Conservation (phyloP, 1,140 invertebrate genomes). For the Hycleus phaleratus region DNA sequence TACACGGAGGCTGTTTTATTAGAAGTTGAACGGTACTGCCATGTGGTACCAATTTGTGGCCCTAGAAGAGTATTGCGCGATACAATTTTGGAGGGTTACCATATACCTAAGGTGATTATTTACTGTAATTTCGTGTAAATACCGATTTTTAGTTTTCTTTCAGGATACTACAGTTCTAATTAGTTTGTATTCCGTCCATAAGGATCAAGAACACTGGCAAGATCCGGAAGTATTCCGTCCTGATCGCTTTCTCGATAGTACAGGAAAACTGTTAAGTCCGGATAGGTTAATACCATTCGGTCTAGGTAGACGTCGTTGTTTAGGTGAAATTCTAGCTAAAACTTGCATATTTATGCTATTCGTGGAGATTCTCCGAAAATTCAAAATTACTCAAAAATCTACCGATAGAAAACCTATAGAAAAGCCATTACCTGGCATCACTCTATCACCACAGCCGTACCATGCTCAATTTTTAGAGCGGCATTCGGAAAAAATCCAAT, state of each 20-base stretch:
- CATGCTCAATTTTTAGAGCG: conserved; percentile 29
- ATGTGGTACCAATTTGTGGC: conserved; percentile 52
- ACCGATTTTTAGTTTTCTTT: too few relatives aligned
- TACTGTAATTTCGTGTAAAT: too few relatives aligned
- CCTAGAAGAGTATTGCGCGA: conserved; percentile 52
- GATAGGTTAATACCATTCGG: conserved; percentile 63
- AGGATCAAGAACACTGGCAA: conserved; percentile 57
- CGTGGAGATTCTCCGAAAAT: conserved; percentile 47
- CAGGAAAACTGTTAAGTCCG: conserved; percentile 47
- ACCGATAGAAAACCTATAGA: conserved; percentile 35
- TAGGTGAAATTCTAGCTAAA: conserved; percentile 52
- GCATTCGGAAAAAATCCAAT: neutral
- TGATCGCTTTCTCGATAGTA: conserved; percentile 58
- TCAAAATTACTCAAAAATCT: conserved; percentile 39
- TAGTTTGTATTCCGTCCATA: conserved; percentile 60
- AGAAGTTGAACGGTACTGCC: conserved; percentile 47
- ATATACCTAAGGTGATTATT: conserved; percentile 48
- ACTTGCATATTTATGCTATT: conserved; percentile 47
- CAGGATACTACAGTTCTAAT: conserved; percentile 57
- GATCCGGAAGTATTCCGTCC: conserved; percentile 61
- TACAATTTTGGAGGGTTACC: conserved; percentile 49
- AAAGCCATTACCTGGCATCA: conserved; percentile 45
- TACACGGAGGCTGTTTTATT: conserved; percentile 54
- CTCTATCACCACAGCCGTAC: conserved; percentile 45
- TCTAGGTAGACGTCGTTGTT: conserved; percentile 56